These are phyloP conservation scores for Pseudomyrmex dendroicus DNA, from an alignment of 1,140 invertebrate genomes.

Conservation along the genomic window DNA sequence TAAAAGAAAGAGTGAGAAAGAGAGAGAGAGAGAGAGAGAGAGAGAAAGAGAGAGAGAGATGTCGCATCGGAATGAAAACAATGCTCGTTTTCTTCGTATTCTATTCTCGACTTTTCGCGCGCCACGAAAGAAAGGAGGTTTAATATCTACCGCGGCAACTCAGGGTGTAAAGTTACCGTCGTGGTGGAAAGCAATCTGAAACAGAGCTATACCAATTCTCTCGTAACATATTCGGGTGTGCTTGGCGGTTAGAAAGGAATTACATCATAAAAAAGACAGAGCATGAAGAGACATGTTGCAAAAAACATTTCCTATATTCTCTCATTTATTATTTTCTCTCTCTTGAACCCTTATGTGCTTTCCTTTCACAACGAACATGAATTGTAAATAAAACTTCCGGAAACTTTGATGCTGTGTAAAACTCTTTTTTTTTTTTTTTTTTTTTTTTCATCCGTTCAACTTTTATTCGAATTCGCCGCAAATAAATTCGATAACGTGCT, in stretches of 20 bases:
- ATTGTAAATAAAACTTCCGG: not conserved
- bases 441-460: not conserved
- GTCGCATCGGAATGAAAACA: slow-evolving; percentile 61
- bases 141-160: slow-evolving; percentile 42
- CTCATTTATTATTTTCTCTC: not conserved
- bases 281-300: not conserved
- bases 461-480: slow-evolving; percentile 40
- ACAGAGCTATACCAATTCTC: not conserved
- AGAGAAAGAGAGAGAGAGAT: not conserved
- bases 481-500: slow-evolving; percentile 57
- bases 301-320: not conserved
- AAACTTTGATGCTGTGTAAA: not conserved
- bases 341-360: not conserved
- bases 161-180: slow-evolving; percentile 45
- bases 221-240: slow-evolving; percentile 1
- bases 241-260: not conserved
- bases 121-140: slow-evolving; percentile 1
- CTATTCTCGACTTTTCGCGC: slow-evolving; percentile 7
- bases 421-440: too few relatives aligned
- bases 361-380: not conserved
- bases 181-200: slow-evolving; percentile 10
- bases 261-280: not conserved
- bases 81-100: slow-evolving; percentile 27
- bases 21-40: too few relatives aligned
- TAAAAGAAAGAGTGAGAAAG: too few relatives aligned